Evolutionary conservation across 2,888 invertebrate species (phyloP).

Genomic region (Clunio marinus): DNA sequence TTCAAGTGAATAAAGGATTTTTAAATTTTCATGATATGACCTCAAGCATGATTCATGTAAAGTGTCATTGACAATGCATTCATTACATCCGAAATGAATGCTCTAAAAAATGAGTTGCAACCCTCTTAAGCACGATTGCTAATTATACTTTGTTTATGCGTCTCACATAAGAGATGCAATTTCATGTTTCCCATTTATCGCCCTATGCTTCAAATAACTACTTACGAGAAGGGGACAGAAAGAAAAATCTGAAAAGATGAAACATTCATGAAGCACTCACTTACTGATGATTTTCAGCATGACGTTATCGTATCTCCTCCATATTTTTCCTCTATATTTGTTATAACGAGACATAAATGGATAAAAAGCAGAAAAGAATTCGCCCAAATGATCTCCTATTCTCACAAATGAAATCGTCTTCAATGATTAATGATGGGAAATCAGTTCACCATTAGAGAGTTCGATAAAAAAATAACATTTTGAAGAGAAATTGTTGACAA

Average conservation of each 20-base stretch:
- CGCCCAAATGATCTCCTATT: not conserved
- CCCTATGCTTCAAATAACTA: not conserved
- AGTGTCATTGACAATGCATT: no score
- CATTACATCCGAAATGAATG: no score
- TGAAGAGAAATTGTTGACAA: not conserved
- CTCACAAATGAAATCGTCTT: constrained; percentile 7
- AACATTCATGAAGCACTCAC: not conserved
- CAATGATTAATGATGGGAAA: not conserved
- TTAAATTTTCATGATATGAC: no score
- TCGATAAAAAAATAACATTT: not conserved
- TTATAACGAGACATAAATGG: not conserved
- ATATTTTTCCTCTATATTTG: not conserved
- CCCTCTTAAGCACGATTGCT: no score
- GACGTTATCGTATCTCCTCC: not conserved
- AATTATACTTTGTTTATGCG: no score
- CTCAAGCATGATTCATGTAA: no score
- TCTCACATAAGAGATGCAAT: not conserved
- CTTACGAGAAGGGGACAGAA: not conserved
- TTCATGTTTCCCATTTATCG: not conserved
- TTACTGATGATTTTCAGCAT: no score
- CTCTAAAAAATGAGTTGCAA: no score
- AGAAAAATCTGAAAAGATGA: not conserved
- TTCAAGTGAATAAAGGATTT: no score
- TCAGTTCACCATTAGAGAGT: constrained; percentile 7
- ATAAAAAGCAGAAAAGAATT: not conserved